Conservation (phyloP, 2,113 vertebrate genomes). For the Phaetusa simplex region DNA sequence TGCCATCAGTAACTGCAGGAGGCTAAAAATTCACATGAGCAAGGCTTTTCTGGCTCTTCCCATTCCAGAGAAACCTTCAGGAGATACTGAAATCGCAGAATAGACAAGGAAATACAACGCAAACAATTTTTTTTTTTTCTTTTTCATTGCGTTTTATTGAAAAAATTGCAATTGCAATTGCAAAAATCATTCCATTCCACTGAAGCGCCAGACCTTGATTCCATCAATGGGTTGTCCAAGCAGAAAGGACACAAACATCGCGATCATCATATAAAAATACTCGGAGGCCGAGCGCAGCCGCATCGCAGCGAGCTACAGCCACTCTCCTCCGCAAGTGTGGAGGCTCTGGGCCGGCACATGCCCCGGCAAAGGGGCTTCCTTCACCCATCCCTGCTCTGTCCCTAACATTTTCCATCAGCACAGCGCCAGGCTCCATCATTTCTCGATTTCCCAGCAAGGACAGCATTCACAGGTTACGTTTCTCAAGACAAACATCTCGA, state of each 20-base stretch:
- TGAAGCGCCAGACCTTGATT: not conserved
- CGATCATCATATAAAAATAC: not conserved
- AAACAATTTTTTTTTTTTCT: not conserved
- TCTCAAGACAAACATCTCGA: not conserved
- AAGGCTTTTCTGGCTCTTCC: not conserved
- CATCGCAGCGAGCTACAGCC: accelerated
- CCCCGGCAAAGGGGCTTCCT: not conserved
- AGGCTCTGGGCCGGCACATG: accelerated
- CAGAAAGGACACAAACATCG: not conserved
- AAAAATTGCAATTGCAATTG: too few species aligned
- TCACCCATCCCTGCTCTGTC: not conserved
- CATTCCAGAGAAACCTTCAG: accelerated
- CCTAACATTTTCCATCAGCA: accelerated
- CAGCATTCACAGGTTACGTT: accelerated
- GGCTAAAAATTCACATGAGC: accelerated
- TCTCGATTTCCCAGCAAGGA: not conserved
- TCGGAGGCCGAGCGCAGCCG: accelerated
- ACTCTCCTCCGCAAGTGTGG: accelerated
- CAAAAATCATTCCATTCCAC: not conserved
- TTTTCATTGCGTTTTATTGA: not conserved
- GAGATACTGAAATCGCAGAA: not conserved
- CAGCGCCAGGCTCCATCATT: not conserved
- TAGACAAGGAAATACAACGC: accelerated
- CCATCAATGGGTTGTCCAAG: not conserved
- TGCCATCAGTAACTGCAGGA: accelerated